Percentiles rank a stretch among this genome's conserved stretches.
Evolutionary conservation across 2,113 vertebrate genomes (phyloP).

Genomic region (Pterocles burchelli): DNA sequence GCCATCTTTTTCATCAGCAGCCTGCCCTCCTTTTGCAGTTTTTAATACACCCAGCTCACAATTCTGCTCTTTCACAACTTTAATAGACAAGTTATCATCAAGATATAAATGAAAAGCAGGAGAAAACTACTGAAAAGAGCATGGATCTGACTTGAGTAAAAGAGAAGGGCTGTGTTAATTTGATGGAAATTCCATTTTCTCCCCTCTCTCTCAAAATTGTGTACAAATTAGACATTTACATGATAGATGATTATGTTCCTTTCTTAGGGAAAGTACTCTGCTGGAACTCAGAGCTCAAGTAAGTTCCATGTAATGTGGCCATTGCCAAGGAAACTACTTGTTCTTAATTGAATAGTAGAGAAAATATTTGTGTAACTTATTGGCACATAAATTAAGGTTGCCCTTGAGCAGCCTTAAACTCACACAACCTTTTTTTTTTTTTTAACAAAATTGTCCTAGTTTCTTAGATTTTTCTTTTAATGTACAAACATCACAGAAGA

Average conservation of each 20-base stretch:
- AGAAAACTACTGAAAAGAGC: neutral
- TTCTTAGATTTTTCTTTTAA: constrained; percentile 70
- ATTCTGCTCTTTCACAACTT: neutral
- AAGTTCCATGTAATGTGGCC: constrained; percentile 57
- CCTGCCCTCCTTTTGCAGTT: neutral
- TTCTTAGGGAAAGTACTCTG: constrained; percentile 62
- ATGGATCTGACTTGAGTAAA: neutral
- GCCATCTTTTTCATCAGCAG: neutral
- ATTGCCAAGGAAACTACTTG: constrained; percentile 70
- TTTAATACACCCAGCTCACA: neutral
- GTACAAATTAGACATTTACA: constrained; percentile 70
- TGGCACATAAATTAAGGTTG: constrained; percentile 75
- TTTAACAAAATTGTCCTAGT: constrained; percentile 67
- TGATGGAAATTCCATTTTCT: constrained; percentile 57
- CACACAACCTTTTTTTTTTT: constrained; percentile 49
- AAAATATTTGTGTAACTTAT: constrained; percentile 77
- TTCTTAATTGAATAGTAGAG: constrained; percentile 74
- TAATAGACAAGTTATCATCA: neutral
- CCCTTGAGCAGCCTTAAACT: constrained; percentile 63
- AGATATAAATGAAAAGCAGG: neutral
- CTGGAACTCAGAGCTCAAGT: constrained; percentile 44
- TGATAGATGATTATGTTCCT: constrained; percentile 63
- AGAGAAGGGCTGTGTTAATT: neutral
- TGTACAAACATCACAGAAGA: neutral
- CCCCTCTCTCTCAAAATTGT: constrained; percentile 48